A percentile compares a stretch with the other conserved stretches of the same genome.
These are phyloP conservation scores for Anguilla marmorata DNA, from an alignment of 2,797 vertebrate genomes.

Conservation along the genomic window DNA sequence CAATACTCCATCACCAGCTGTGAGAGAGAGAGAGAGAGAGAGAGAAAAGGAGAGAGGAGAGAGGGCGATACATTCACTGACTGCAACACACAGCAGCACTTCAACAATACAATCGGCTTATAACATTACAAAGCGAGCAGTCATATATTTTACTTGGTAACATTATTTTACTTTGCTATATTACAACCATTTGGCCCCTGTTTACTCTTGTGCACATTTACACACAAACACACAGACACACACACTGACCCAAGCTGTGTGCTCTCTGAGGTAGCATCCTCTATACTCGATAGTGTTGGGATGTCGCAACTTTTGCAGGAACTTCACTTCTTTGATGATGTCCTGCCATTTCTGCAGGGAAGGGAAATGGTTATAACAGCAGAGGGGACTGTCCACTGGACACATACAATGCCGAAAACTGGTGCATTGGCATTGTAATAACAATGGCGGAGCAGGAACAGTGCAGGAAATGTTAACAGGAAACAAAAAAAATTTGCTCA, in stretches of 20 bases:
- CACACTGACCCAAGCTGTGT: slow-evolving; percentile 89
- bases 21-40: slow-evolving; percentile 25
- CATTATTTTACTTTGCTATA: not conserved
- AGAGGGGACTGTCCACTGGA: not conserved
- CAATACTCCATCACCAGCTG: slow-evolving; percentile 97
- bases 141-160: not conserved
- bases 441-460: not conserved
- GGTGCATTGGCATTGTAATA: not conserved
- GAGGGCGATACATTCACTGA: slow-evolving; percentile 24
- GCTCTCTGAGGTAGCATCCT: slow-evolving; percentile 92
- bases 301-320: slow-evolving; percentile 89
- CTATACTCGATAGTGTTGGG: slow-evolving; percentile 92
- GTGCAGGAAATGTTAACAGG: not conserved
- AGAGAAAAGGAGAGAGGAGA: slow-evolving; percentile 20
- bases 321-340: slow-evolving; percentile 93
- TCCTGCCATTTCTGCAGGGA: slow-evolving; percentile 89
- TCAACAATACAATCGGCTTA: not conserved
- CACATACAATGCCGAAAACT: not conserved
- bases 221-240: not conserved
- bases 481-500: not conserved
- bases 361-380: slow-evolving; percentile 22
- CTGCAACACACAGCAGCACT: not conserved
- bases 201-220: not conserved
- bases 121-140: not conserved
- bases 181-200: not conserved